phyloP scores from a whole-genome alignment of 2,888 invertebrate species.

The Idaea straminata region DNA sequence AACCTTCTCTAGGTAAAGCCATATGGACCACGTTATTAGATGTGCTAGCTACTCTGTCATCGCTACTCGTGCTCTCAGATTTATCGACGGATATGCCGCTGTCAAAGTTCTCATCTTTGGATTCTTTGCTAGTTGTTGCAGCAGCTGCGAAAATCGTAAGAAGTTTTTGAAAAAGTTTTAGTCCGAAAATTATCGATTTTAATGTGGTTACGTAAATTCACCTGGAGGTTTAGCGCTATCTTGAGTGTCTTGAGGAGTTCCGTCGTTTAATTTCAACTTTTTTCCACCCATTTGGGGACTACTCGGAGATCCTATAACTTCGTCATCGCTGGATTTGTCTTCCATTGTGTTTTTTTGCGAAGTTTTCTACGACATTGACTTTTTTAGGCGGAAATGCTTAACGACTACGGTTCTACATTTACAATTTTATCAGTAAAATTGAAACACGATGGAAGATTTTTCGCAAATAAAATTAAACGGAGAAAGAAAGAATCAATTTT shows the following conservation, averaged over 20 bases:
- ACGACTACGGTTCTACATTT: not conserved
- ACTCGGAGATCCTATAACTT: slow-evolving; percentile 54
- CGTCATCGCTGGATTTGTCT: slow-evolving; percentile 69
- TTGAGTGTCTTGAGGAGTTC: slow-evolving; percentile 71
- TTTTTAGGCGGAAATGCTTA: not conserved
- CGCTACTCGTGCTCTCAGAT: slow-evolving; percentile 71
- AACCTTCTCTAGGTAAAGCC: slow-evolving; percentile 63
- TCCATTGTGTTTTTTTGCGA: slow-evolving; percentile 57
- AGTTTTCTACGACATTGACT: slow-evolving; percentile 15
- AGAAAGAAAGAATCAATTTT: not conserved
- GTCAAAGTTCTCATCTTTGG: slow-evolving; percentile 66
- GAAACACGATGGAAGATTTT: slow-evolving; percentile 15
- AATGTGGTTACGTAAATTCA: slow-evolving; percentile 30
- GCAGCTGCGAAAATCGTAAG: not conserved
- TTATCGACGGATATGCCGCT: slow-evolving; percentile 73
- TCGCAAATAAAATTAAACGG: not conserved
- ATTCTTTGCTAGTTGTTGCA: slow-evolving; percentile 14
- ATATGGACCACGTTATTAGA: slow-evolving; percentile 59
- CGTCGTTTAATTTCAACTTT: slow-evolving; percentile 71
- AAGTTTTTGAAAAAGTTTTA: slow-evolving; percentile 5
- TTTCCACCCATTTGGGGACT: slow-evolving; percentile 61
- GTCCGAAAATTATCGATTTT: not conserved
- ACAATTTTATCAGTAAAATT: not conserved
- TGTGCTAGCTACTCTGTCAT: slow-evolving; percentile 48
- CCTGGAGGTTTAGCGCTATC: slow-evolving; percentile 62